Percentiles rank a stretch among this genome's conserved stretches.
phyloP scores from a whole-genome alignment of 2,888 invertebrate species.

The Caradrina kadenii region DNA sequence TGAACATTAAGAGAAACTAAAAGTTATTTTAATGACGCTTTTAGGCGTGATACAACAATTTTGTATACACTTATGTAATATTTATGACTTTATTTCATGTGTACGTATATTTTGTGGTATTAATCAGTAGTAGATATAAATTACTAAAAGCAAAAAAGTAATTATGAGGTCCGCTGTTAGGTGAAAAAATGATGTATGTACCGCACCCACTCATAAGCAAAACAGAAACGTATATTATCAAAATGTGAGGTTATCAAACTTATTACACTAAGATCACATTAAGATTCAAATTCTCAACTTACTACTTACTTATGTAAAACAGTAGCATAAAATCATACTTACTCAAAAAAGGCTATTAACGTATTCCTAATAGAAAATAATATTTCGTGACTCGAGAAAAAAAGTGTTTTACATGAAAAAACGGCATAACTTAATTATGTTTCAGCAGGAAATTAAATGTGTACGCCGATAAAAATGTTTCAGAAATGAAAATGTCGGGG shows the following conservation, averaged over 20 bases:
- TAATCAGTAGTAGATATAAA: background rate
- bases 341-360: conserved; percentile 46
- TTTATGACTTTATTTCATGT: conserved; percentile 55
- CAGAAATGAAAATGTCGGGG: conserved; percentile 63
- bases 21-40: conserved; percentile 75
- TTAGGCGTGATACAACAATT: conserved; percentile 71
- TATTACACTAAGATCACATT: conserved; percentile 51
- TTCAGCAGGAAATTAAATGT: conserved; percentile 81
- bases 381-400: conserved; percentile 68
- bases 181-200: conserved; percentile 6
- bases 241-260: conserved; percentile 42
- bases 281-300: conserved; percentile 54
- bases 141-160: background rate
- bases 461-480: conserved; percentile 66
- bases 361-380: conserved; percentile 60
- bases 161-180: background rate
- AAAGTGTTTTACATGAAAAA: conserved; percentile 65
- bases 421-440: conserved; percentile 73
- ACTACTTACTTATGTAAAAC: conserved; percentile 58
- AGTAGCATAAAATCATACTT: conserved; percentile 62
- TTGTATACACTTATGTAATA: conserved; percentile 63
- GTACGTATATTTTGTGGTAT: conserved; percentile 14
- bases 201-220: conserved; percentile 1
- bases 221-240: conserved; percentile 14
- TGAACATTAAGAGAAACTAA: conserved; percentile 79